Evolutionary conservation across 1,140 invertebrate species (phyloP), one percentile per base, ranked within the genome.

Genomic region (Neodiprion fabricii): DNA sequence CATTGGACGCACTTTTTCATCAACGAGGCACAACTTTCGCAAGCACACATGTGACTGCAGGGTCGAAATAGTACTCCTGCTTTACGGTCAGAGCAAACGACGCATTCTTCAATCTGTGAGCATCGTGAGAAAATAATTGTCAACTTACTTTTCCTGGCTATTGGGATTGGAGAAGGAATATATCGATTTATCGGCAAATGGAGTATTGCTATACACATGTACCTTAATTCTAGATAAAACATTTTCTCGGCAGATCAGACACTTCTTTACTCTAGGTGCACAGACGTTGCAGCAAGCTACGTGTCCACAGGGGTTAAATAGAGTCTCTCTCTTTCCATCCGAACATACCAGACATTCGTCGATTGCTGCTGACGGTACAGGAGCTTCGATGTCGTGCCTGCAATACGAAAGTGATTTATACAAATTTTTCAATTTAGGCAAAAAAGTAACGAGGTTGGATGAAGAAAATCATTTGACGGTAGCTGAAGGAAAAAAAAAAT

Each of bases 1-100:
- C 97, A 99, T 81, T 96, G 92, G 1, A 98, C 96, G 90, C 97
- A 99, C 89, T 98, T 99, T 89, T 98, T 97, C 96, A 98, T 98
- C 71, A 98, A 91, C 71, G 93, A 92, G 72, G 97, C 95, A 89
- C 97, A 99, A 78, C 92, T 93, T 83, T 96, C 95, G 89, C 97
- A 99, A 47, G 96, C 96, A 87, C 95, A 96, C 93, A 98, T 97
- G 88, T 99, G 97, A 72, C 95, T 94, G 89, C 97, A 99, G 4
- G 97, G 97, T 78, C 95, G 94, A 89, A 98, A 98, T 78, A 98
- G 90, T 65, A 98, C 94, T 7, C 95, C 93, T 2, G 97, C 96
- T 81, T 96, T 94, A 82, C 96, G 95, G 87, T 98, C 96, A 10
- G 97, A 98, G 85, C 98, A 99, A 7, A 99, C 97, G 65, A 98